phyloP scores from a whole-genome alignment of 2,888 invertebrate genomes.

The Eupithecia tripunctaria region DNA sequence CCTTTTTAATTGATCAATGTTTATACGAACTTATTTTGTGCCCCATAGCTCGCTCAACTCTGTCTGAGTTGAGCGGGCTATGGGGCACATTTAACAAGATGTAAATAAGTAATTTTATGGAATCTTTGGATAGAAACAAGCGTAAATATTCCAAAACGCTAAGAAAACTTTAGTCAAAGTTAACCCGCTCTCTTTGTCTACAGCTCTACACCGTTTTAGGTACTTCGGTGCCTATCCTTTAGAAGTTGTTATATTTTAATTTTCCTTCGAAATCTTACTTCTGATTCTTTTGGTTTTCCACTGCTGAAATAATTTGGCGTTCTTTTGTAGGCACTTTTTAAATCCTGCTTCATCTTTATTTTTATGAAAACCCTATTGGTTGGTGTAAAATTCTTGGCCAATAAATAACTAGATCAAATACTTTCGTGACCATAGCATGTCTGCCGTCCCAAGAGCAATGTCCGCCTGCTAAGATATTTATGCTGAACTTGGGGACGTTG shows the following conservation, averaged over 20 bases:
- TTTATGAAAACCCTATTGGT: neutral
- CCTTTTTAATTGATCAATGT: no score
- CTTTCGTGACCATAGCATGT: conserved; percentile 23
- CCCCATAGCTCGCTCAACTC: no score
- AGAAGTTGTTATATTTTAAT: conserved; percentile 49
- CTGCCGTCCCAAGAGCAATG: conserved; percentile 35
- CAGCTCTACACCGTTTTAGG: conserved; percentile 25
- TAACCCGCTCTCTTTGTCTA: conserved; percentile 47
- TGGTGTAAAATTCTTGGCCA: neutral
- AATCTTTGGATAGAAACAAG: neutral
- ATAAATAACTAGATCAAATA: conserved; percentile 18
- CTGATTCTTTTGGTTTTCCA: conserved; percentile 37
- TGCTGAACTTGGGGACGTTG: conserved; percentile 36
- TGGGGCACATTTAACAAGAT: no score
- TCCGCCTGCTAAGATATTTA: conserved; percentile 42
- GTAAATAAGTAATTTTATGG: neutral
- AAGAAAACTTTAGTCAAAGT: conserved; percentile 46
- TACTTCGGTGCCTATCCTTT: conserved; percentile 40
- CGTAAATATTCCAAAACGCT: conserved; percentile 29
- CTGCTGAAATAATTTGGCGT: neutral
- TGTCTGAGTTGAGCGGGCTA: no score
- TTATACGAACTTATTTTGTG: no score
- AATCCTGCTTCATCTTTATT: neutral
- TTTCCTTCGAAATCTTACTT: conserved; percentile 44
- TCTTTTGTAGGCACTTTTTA: neutral